These are phyloP conservation scores for Hirundo rustica DNA, from an alignment of 2,797 vertebrate genomes.

Conservation along the genomic window DNA sequence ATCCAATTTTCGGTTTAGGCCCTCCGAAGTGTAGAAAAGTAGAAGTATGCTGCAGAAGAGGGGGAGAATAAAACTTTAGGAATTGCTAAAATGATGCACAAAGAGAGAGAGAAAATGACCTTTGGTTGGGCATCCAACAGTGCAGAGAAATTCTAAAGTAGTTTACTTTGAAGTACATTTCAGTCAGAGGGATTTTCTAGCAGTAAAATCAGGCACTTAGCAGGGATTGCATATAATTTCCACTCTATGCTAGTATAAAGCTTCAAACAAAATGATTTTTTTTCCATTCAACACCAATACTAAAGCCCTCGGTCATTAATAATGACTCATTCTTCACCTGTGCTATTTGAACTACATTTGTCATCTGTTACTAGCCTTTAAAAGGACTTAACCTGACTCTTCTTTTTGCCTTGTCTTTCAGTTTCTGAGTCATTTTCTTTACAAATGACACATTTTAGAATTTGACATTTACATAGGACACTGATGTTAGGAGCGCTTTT, in stretches of 20 bases:
- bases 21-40: slow-evolving; percentile 36
- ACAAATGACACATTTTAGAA: slow-evolving; percentile 16
- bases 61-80: neutral
- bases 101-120: slow-evolving; percentile 57
- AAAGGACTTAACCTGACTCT: slow-evolving; percentile 54
- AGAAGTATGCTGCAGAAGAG: neutral
- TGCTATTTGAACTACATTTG: slow-evolving; percentile 59
- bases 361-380: slow-evolving; percentile 51
- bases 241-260: slow-evolving; percentile 32
- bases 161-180: slow-evolving; percentile 60
- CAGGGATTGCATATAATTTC: slow-evolving; percentile 65
- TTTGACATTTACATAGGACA: slow-evolving; percentile 53
- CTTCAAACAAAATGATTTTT: slow-evolving; percentile 51
- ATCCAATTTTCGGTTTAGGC: slow-evolving; percentile 30
- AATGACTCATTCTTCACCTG: slow-evolving; percentile 55
- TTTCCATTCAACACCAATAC: slow-evolving; percentile 38
- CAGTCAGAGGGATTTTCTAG: slow-evolving; percentile 61
- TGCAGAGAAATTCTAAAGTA: slow-evolving; percentile 57
- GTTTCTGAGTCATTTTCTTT: slow-evolving; percentile 35
- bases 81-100: slow-evolving; percentile 46
- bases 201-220: slow-evolving; percentile 67
- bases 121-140: slow-evolving; percentile 60
- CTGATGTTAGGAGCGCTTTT: neutral
- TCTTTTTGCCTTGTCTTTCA: slow-evolving; percentile 34
- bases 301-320: slow-evolving; percentile 48